These are phyloP conservation scores for Luehdorfia chinensis DNA, from an alignment of 1,140 invertebrate species.

Conservation along the genomic window DNA sequence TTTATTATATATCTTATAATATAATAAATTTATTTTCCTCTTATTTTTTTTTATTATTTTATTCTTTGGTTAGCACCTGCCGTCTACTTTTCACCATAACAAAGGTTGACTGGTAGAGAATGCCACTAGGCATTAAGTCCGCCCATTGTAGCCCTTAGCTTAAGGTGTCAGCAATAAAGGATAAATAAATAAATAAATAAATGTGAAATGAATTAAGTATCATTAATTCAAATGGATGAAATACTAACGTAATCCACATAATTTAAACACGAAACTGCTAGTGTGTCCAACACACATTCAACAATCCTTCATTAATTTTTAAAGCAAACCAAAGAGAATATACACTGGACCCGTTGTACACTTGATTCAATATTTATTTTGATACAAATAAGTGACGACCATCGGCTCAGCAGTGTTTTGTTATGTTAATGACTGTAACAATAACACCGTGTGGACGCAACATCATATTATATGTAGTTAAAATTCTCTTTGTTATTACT, in stretches of 20 bases:
- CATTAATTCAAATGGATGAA: slow-evolving; percentile 18
- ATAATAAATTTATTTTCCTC: too few species aligned
- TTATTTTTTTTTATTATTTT: too few species aligned
- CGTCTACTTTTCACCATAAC: too few species aligned
- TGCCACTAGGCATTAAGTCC: too few species aligned
- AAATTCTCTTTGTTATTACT: slow-evolving; percentile 30
- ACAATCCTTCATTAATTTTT: slow-evolving; percentile 70
- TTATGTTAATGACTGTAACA: slow-evolving; percentile 63
- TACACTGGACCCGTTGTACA: slow-evolving; percentile 61
- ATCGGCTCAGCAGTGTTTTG: slow-evolving; percentile 56
- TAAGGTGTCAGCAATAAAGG: too few species aligned
- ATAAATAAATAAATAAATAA: too few species aligned
- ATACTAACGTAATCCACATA: slow-evolving; percentile 26
- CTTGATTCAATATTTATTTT: slow-evolving; percentile 72
- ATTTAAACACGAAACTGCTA: slow-evolving; percentile 41
- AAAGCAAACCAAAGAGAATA: slow-evolving; percentile 50
- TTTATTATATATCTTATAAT: too few species aligned
- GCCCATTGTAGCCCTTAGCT: too few species aligned
- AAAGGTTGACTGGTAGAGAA: too few species aligned
- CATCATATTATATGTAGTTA: slow-evolving; percentile 18
- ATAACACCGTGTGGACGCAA: slow-evolving; percentile 49
- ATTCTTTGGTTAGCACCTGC: too few species aligned
- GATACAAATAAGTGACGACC: slow-evolving; percentile 67
- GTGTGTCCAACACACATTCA: slow-evolving; percentile 56
- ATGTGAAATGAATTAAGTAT: neutral